phyloP scores from a whole-genome alignment of 2,113 vertebrate species.

The Myocastor coypus region DNA sequence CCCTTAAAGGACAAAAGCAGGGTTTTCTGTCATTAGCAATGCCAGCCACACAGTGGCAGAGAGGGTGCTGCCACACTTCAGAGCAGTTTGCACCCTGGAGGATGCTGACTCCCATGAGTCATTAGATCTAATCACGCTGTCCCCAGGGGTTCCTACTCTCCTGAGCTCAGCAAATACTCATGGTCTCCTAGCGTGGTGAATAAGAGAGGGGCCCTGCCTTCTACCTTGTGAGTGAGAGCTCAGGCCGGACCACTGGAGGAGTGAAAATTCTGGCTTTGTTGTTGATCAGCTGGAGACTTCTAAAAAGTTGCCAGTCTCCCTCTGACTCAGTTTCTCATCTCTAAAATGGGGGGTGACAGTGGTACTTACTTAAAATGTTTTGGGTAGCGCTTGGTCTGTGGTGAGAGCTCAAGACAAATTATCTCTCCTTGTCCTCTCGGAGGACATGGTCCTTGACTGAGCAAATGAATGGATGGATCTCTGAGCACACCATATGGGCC shows the following conservation, averaged over 20 bases:
- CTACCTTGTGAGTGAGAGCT: neutral
- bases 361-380: neutral
- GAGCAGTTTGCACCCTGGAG: neutral
- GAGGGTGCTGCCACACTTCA: neutral
- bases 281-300: neutral
- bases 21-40: neutral
- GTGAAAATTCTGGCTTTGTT: neutral
- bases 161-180: neutral
- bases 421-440: neutral
- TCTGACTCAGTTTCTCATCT: conserved; percentile 35
- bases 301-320: neutral
- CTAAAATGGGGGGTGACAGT: neutral
- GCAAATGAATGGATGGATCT: neutral
- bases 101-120: conserved; percentile 9
- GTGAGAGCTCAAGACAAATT: neutral
- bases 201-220: neutral
- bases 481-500: neutral
- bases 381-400: neutral
- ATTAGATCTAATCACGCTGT: neutral
- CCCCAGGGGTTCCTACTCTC: neutral
- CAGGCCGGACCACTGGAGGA: neutral
- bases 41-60: neutral
- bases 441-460: neutral
- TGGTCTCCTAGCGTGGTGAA: neutral
- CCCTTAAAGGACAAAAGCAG: neutral